These are phyloP conservation scores for Tetrax tetrax DNA, from an alignment of 2,113 vertebrate genomes.

Conservation along the genomic window DNA sequence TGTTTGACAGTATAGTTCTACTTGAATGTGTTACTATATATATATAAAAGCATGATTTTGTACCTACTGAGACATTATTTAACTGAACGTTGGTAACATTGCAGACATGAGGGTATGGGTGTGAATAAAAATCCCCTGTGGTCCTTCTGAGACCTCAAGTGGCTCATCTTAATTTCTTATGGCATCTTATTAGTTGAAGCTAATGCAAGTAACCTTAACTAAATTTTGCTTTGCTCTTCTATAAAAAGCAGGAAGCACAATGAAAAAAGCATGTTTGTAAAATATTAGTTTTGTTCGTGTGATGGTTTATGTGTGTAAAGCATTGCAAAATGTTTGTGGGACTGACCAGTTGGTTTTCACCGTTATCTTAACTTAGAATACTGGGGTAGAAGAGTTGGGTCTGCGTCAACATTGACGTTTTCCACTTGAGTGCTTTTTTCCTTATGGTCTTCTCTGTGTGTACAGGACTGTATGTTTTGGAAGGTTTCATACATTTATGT, in stretches of 20 bases:
- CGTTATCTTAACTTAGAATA: neutral
- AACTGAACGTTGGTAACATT: neutral
- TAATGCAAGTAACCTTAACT: constrained; percentile 53
- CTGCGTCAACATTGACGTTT: neutral
- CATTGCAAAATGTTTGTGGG: neutral
- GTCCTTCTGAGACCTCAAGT: constrained; percentile 50
- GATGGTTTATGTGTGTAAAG: neutral
- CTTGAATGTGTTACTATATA: neutral
- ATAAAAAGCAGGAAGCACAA: constrained; percentile 16
- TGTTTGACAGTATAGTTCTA: constrained; percentile 10
- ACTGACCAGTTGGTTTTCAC: neutral
- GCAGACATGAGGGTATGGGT: constrained; percentile 11
- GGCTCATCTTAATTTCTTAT: constrained; percentile 63
- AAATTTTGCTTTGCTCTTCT: constrained; percentile 10
- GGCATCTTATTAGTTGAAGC: constrained; percentile 59
- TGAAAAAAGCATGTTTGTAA: neutral
- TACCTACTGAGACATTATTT: neutral
- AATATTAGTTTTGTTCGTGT: neutral
- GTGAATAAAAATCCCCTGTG: constrained; percentile 57
- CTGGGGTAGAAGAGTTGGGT: neutral
- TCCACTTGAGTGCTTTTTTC: neutral
- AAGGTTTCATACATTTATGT: neutral
- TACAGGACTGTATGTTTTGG: neutral
- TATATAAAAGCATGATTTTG: neutral
- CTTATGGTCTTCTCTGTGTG: neutral